Percentiles rank a stretch among this genome's conserved stretches.
Evolutionary conservation across 2,888 invertebrate genomes (phyloP).

Genomic region (Ochropacha duplaris): DNA sequence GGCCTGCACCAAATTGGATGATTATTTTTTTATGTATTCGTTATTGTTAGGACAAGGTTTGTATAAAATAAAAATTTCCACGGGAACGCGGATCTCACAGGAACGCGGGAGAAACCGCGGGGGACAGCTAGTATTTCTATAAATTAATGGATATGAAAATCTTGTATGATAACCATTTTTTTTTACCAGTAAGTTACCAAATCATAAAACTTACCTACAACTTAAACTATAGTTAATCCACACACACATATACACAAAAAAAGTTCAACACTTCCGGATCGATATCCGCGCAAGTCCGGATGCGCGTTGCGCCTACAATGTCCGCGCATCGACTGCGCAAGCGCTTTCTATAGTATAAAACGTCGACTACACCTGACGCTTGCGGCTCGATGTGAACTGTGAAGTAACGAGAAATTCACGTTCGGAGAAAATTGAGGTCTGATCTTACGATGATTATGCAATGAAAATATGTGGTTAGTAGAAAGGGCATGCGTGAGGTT

Average conservation of each 20-base stretch:
- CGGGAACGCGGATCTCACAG: too few species aligned
- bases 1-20: too few species aligned
- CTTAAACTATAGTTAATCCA: slow-evolving; percentile 6
- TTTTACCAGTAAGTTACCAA: not conserved
- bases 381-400: not conserved
- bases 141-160: too few species aligned
- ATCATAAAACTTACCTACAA: not conserved
- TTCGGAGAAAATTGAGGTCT: not conserved
- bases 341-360: slow-evolving; percentile 8
- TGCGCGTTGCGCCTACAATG: slow-evolving; percentile 14
- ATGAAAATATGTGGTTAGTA: not conserved
- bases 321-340: slow-evolving; percentile 19
- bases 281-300: not conserved
- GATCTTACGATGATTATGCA: not conserved
- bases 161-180: not conserved
- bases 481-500: not conserved
- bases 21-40: too few species aligned
- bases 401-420: not conserved
- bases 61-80: too few species aligned
- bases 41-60: too few species aligned
- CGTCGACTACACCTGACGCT: slow-evolving; percentile 8
- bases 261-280: slow-evolving; percentile 10
- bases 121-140: too few species aligned
- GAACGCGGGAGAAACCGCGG: too few species aligned
- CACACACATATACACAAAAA: slow-evolving; percentile 1